Evolutionary conservation across 2,113 vertebrate species (phyloP).

Genomic region (Polyodon spathula): DNA sequence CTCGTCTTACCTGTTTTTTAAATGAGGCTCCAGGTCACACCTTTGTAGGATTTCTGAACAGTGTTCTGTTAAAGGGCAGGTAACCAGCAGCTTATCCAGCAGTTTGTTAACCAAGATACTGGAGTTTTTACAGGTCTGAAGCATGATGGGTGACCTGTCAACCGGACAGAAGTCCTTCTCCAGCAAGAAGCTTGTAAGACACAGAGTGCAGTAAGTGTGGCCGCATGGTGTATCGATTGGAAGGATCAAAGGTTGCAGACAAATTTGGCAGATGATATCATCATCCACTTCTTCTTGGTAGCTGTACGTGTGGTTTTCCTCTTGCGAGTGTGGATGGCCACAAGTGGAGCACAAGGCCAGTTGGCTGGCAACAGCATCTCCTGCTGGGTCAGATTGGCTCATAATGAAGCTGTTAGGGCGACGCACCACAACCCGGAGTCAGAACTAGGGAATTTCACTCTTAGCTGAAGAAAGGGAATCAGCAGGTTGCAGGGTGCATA

Average conservation of each 20-base stretch:
- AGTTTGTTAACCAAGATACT: conserved; percentile 88
- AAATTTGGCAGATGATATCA: conserved; percentile 90
- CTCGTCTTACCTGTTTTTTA: conserved; percentile 71
- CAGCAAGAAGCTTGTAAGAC: conserved; percentile 86
- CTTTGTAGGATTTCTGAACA: conserved; percentile 68
- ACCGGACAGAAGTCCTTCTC: conserved; percentile 94
- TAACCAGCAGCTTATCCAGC: conserved; percentile 83
- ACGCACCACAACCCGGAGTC: conserved; percentile 2
- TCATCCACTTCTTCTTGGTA: conserved; percentile 85
- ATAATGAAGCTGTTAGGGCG: conserved; percentile 28
- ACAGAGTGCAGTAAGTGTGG: conserved; percentile 86
- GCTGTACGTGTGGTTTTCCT: conserved; percentile 87
- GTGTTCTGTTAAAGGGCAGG: conserved; percentile 76
- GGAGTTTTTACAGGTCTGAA: conserved; percentile 83
- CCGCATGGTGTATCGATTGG: conserved; percentile 92
- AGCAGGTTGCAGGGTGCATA: no score
- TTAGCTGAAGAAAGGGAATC: no score
- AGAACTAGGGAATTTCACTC: no score
- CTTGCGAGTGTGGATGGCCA: conserved; percentile 67
- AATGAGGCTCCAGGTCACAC: conserved; percentile 74
- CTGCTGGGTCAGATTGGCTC: conserved; percentile 34
- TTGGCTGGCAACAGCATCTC: conserved; percentile 30
- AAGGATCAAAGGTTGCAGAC: conserved; percentile 79
- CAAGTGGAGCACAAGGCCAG: conserved; percentile 58
- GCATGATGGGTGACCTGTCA: conserved; percentile 71